Base-by-base conservation (phyloP, 2,113 vertebrate genomes). In the Emberiza fucata region DNA sequence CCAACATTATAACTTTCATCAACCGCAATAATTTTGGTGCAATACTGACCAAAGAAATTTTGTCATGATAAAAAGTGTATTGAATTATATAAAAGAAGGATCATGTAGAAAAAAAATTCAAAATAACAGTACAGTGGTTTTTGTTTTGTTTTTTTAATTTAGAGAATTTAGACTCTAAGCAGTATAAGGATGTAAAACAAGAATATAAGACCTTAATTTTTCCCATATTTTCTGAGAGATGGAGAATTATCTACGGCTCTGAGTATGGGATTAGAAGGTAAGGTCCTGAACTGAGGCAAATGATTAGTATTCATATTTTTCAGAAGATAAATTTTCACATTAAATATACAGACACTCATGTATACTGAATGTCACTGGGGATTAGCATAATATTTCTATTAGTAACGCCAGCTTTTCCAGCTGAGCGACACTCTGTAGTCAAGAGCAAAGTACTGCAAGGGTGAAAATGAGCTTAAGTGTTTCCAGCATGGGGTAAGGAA, bases 331-430 rank as follows among this genome's bases (percentile, higher is more conserved):
- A 33, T 86, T 94, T 95, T 92, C 81, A 56, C 33, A 91, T 87
- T 81, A 86, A 94, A 68, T 78, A 81, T 64, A 89, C 47, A 90
- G 92, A 86, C 60, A 66, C 18, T 91, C 56, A 81, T 66, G 64
- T 88, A 93, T 79, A 89, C 65, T 64, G 53, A 87, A 87, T 72
- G 54, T 93, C 86, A 60, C 37, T 64, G 14, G 44, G 56, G 60
- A 95, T 96, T 96, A 95, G 77, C 77, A 95, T 94, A 94, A 90
- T 87, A 81, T 79, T 95, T 92, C 72, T 86, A 56, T 96, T 75
- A 92, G 83, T 68, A 54, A 89, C 5, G 8, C 48, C n/a, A 89
- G 73, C 64, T 95, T 94, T 79, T 86, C 81, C 53, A 51, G 37
- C 59, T 70, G 68, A 92, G 60, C 1, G 0, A 45, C 17, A 35